Evolutionary conservation across 2,113 vertebrate genomes (phyloP).

Genomic region (Hydropotes inermis): DNA sequence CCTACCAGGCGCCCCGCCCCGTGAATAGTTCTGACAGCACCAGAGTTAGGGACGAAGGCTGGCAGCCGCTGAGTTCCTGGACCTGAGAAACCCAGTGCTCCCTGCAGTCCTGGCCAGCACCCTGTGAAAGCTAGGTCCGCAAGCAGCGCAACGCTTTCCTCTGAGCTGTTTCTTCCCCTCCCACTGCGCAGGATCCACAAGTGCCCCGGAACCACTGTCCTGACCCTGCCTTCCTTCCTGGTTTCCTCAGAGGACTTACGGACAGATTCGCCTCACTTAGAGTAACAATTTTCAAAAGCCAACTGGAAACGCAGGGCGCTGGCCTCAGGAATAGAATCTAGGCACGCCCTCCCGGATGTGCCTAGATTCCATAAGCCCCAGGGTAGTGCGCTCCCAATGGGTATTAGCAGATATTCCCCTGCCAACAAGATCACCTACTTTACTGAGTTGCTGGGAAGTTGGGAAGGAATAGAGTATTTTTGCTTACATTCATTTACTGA

Average conservation of each 20-base stretch:
- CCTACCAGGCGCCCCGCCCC: accelerated
- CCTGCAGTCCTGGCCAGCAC: neutral
- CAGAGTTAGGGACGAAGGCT: neutral
- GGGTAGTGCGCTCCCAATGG: neutral
- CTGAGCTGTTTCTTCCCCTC: neutral
- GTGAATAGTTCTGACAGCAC: neutral
- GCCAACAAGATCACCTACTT: neutral
- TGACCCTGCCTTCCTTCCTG: neutral
- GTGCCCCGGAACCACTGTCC: neutral
- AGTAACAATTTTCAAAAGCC: neutral
- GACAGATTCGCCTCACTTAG: neutral
- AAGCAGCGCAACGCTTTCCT: neutral
- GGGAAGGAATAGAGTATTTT: neutral
- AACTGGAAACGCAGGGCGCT: neutral
- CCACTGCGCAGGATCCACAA: accelerated
- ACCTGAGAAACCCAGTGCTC: too few species aligned
- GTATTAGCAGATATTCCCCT: neutral
- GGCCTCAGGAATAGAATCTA: neutral
- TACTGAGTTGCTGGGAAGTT: neutral
- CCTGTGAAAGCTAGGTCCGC: neutral
- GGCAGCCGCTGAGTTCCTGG: neutral
- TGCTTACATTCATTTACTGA: neutral
- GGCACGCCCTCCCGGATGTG: accelerated
- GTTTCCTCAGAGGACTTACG: too few species aligned
- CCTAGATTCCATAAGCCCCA: neutral